Percentiles rank a stretch among this genome's conserved stretches.
Evolutionary conservation across 2,113 vertebrate genomes (phyloP).

Genomic region (Sylvilagus bachmani): DNA sequence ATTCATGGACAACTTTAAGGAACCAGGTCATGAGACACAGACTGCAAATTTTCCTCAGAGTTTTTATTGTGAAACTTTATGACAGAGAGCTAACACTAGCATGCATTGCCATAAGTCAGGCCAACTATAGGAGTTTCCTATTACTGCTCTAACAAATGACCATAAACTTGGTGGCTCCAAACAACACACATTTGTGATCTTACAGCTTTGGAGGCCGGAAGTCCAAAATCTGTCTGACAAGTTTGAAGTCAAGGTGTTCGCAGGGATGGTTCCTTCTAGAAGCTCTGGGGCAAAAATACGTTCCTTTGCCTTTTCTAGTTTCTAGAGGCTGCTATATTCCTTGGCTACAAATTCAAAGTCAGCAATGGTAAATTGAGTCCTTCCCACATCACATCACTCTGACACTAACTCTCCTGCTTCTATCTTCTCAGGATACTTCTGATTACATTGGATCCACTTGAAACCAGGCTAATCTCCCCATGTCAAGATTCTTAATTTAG

Average conservation of each 20-base stretch:
- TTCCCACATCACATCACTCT: background rate
- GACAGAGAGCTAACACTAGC: background rate
- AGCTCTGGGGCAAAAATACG: background rate
- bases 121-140: background rate
- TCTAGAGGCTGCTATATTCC: background rate
- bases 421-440: background rate
- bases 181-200: background rate
- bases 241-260: background rate
- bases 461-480: background rate
- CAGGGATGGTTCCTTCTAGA: background rate
- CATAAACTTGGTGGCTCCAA: background rate
- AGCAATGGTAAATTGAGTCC: background rate
- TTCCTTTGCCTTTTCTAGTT: background rate
- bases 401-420: background rate
- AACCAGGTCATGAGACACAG: background rate
- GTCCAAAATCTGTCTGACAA: conserved; percentile 11
- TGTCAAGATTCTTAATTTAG: background rate
- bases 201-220: background rate
- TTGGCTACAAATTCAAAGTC: conserved; percentile 6
- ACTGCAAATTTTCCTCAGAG: background rate
- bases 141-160: background rate
- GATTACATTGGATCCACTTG: background rate
- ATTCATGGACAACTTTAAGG: background rate
- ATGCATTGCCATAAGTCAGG: background rate
- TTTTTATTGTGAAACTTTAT: conserved; percentile 7